Conservation (phyloP, 1,140 invertebrate genomes). For the Nymphalis io region DNA sequence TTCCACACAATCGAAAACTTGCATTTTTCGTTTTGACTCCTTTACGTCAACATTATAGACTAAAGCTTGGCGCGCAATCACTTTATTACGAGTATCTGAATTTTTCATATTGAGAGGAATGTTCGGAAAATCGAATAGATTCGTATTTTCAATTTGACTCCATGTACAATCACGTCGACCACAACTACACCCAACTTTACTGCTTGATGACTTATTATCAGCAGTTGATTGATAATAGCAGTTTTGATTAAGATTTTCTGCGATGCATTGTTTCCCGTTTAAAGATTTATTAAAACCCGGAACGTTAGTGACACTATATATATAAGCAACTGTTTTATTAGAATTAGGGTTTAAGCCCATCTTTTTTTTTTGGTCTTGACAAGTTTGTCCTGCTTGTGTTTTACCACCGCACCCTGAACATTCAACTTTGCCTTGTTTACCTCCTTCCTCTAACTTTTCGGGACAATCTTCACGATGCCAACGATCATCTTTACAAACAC, state of each 20-base stretch:
- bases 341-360: conserved; percentile 52
- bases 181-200: conserved; percentile 40
- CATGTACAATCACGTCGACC: conserved; percentile 22
- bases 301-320: conserved; percentile 56
- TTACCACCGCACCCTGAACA: conserved; percentile 64
- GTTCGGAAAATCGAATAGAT: conserved; percentile 15
- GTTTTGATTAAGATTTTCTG: conserved; percentile 35
- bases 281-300: conserved; percentile 51
- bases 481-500: conserved; percentile 70
- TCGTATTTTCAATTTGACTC: conserved; percentile 28
- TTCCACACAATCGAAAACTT: conserved; percentile 57
- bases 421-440: conserved; percentile 39
- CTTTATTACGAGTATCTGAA: conserved; percentile 34
- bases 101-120: conserved; percentile 19
- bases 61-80: conserved; percentile 35
- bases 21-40: conserved; percentile 42
- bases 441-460: conserved; percentile 37
- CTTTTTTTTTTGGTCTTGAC: conserved; percentile 59
- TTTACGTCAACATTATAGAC: conserved; percentile 54
- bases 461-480: conserved; percentile 67
- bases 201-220: conserved; percentile 17
- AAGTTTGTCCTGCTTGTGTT: conserved; percentile 54
- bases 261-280: conserved; percentile 37
- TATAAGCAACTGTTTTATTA: conserved; percentile 58
- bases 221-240: conserved; percentile 21